Base-by-base conservation (phyloP, 92 coral and sea anemone species). In the Plumapathes pennacea region DNA sequence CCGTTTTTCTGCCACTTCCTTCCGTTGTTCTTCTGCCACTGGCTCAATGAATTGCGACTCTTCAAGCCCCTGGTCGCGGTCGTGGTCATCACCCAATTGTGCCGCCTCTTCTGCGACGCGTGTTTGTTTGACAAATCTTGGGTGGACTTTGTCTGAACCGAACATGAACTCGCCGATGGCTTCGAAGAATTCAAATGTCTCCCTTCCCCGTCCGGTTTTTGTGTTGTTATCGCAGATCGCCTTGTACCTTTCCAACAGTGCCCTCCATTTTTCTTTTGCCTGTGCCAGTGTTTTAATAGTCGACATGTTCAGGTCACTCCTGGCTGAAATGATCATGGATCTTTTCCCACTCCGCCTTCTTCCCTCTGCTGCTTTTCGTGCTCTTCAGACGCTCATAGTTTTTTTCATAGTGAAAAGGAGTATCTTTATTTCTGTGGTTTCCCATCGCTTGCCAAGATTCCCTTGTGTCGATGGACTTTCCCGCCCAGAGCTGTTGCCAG, bases 61-160 rank as follows among this genome's bases (percentile, higher is more conserved):
- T n/a, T n/a, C n/a, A n/a, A n/a, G n/a, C n/a, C n/a, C n/a, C n/a
- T n/a, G n/a, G n/a, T 50, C 13, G 14, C 57, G 37, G 57, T 39
- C 32, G 28, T 50, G 37, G 37, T 50, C 32, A 39, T 29, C 47
- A 42, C 22, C 47, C 17, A 17, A 21, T 42, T 57, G 38, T n/a
- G 48, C 48, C 2, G 29, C 49, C 27, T 2, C 32, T 38, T n/a
- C n/a, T n/a, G n/a, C n/a, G n/a, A n/a, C n/a, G n/a, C n/a, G n/a
- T n/a, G 67, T 74, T 64, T 74, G 65, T 45, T 74, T 56, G 36
- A 64, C 74, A 56, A 74, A 74, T 67, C 63, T 46, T 25, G 74
- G 82, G 67, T 64, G 50, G 29, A 64, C 74, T 64, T 55, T 64
- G 67, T 56, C 72, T 51, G 64, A 72, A 13, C 52, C 38, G 30